Base-by-base conservation (phyloP, 2,888 invertebrate species). In the Alcis repandata region DNA sequence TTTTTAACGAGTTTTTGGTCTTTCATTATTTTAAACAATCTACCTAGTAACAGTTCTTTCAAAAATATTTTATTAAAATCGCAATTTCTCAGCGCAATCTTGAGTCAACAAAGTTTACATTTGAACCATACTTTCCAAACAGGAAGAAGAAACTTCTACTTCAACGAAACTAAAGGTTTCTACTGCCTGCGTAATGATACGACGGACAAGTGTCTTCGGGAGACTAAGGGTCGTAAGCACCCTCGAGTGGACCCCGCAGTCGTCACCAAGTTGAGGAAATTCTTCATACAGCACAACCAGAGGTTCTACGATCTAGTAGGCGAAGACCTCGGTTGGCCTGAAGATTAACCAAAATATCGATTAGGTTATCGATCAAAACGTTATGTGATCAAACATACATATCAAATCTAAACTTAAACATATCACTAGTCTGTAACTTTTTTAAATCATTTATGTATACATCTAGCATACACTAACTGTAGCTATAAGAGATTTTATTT, bases 131-230 rank as follows among this genome's bases (percentile, higher is more conserved):
- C 8, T 65, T 54, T 52, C 46, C 49, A 46, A 61, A 85, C 86
- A 93, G 96, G 96, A 59, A 95, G 96, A 78, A 97, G 97, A 86
- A 98, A 98, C 90, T 98, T 99, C 90, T 98, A 98, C 92, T 99
- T 98, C 93, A 99, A 99, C 92, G 96, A 97, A 90, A 98, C 98
- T 15, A 98, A 99, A 89, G 98, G 99, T 67, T 98, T 99, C 93
- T 99, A 97, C 91, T 99, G 99, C 87, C 93, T 97, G 82, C 94
- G 97, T 80, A 96, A 98, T 90, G 96, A 97, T 88, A 96, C 96
- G 72, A 95, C 96, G 76, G 95, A 98, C 94, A 95, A 98, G 90
- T 96, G 99, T 95, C 92, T 99, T 91, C 85, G 96, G 85, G 95
- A 97, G 92, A 95, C 98, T 88, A 96, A 97, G 82, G 96, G 97